Evolutionary conservation across 2,113 vertebrate genomes (phyloP).

Genomic region (Chaetorhynchus papuensis): DNA sequence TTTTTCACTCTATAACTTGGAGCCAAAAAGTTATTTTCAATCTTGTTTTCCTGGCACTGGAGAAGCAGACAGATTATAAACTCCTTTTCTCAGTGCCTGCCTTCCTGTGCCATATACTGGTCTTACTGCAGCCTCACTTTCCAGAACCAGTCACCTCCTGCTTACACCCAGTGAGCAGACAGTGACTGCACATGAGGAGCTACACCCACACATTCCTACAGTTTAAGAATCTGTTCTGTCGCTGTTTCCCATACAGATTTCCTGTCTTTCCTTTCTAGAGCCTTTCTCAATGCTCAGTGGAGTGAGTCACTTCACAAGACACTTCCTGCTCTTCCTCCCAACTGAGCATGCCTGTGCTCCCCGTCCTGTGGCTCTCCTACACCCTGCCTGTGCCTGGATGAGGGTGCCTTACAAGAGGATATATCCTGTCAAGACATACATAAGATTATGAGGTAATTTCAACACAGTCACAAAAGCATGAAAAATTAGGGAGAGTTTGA

Average conservation of each 20-base stretch:
- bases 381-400: not conserved
- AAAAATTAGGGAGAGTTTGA: not conserved
- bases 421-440: not conserved
- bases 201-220: not conserved
- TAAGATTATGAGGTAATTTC: not conserved
- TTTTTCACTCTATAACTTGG: not conserved
- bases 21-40: not conserved
- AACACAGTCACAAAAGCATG: not conserved
- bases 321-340: not conserved
- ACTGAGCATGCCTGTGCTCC: not conserved
- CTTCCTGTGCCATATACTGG: not conserved
- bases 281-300: not conserved
- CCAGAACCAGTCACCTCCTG: not conserved
- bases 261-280: not conserved
- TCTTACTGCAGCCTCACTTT: not conserved
- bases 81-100: not conserved
- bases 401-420: not conserved
- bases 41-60: not conserved
- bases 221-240: not conserved
- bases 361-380: not conserved
- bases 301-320: not conserved
- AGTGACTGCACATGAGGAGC: rapidly evolving
- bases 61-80: not conserved
- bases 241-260: not conserved
- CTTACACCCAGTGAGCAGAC: not conserved